Percentiles rank a stretch among this genome's conserved stretches.
Evolutionary conservation across 1,140 invertebrate species (phyloP).

Genomic region (Conus betulinus): DNA sequence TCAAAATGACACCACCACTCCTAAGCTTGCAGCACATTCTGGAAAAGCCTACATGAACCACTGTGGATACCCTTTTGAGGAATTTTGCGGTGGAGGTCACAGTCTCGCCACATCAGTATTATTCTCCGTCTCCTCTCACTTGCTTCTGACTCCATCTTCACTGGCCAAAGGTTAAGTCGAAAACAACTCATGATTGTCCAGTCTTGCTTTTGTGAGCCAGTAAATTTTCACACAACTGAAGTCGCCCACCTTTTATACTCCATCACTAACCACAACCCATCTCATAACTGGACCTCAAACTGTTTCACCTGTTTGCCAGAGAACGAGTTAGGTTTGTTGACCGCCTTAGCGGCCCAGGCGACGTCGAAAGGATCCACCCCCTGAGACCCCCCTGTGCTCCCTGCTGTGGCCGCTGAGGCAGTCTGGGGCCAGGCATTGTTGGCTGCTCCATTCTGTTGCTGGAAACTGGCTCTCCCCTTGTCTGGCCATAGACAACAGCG

Average conservation of each 20-base stretch:
- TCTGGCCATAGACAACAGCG: constrained; percentile 57
- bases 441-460: constrained; percentile 45
- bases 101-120: not conserved
- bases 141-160: not conserved
- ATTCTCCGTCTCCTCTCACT: not conserved
- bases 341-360: constrained; percentile 85
- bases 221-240: not conserved
- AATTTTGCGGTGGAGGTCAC: not conserved
- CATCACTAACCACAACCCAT: not conserved
- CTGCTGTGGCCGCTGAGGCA: constrained; percentile 64
- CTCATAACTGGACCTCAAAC: constrained; percentile 79
- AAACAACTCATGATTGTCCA: not conserved
- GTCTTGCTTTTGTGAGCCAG: not conserved
- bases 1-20: too few relatives aligned
- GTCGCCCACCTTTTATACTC: not conserved
- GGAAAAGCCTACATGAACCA: too few relatives aligned
- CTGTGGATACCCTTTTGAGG: not conserved
- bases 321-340: constrained; percentile 58
- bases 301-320: constrained; percentile 78
- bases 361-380: constrained; percentile 88
- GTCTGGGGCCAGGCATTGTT: constrained; percentile 34
- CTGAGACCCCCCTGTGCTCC: constrained; percentile 25
- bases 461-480: constrained; percentile 36
- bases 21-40: too few relatives aligned
- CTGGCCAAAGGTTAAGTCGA: not conserved